A percentile compares a stretch with the other conserved stretches of the same genome.
phyloP scores from a whole-genome alignment of 2,113 vertebrate genomes.

The Platichthys flesus region DNA sequence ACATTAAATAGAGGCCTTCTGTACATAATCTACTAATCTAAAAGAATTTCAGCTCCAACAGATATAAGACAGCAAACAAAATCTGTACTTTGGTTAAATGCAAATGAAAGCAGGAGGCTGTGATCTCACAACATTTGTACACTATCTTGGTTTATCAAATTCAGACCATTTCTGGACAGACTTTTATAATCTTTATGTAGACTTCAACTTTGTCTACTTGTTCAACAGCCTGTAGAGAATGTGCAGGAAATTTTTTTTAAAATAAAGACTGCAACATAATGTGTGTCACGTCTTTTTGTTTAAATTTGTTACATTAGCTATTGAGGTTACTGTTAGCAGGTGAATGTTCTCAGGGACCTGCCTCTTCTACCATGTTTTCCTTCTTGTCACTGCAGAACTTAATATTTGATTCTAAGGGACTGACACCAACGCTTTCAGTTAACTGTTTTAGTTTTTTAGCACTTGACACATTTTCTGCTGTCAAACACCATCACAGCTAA shows the following conservation, averaged over 20 bases:
- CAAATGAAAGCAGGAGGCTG: neutral
- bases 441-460: constrained; percentile 4
- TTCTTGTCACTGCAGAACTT: neutral
- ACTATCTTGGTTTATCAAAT: neutral
- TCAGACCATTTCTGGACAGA: no score
- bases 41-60: neutral
- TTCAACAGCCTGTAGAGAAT: neutral
- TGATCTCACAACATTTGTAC: neutral
- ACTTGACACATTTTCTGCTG: constrained; percentile 12
- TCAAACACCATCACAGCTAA: constrained; percentile 8
- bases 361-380: neutral
- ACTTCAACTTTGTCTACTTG: no score
- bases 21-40: neutral
- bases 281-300: no score
- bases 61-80: neutral
- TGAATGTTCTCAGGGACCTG: neutral
- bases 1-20: neutral
- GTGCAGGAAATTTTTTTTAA: neutral
- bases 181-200: no score
- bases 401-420: constrained; percentile 7
- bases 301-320: neutral
- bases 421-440: constrained; percentile 12
- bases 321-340: neutral
- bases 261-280: neutral
- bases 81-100: neutral